Conservation (phyloP, 2,797 vertebrate genomes). For the Eurystomus glaucurus region DNA sequence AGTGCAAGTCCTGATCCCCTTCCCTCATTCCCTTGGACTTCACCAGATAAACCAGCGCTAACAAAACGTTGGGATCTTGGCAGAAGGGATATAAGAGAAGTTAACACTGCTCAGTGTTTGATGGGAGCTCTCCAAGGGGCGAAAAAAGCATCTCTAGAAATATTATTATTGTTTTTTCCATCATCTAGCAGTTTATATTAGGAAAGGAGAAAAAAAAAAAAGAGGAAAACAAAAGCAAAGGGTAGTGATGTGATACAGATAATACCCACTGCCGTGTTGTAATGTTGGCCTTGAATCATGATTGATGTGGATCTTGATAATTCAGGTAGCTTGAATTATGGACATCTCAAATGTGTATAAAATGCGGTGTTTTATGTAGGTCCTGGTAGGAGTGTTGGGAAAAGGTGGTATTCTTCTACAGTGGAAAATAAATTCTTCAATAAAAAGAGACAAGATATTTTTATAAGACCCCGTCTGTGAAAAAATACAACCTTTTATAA, state of each 20-base stretch:
- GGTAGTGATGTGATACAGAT: not conserved
- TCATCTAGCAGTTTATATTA: not conserved
- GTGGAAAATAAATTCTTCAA: not conserved
- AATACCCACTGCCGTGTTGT: not conserved
- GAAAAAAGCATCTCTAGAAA: not conserved
- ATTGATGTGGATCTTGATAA: not conserved
- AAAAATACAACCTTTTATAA: not conserved
- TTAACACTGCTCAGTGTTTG: not conserved
- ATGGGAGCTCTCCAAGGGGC: not conserved
- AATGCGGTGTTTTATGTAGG: not conserved
- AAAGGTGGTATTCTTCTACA: not conserved
- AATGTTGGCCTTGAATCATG: not conserved
- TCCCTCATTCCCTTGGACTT: not conserved
- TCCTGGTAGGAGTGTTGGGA: not conserved
- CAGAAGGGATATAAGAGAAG: not conserved
- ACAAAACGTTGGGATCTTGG: constrained; percentile 26
- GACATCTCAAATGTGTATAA: not conserved
- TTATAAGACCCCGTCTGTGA: not conserved
- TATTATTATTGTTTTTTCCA: not conserved
- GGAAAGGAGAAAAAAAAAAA: not conserved
- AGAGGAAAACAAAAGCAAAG: not conserved
- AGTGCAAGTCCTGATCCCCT: no score
- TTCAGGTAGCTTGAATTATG: not conserved
- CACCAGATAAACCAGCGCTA: not conserved
- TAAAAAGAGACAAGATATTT: not conserved